Percentiles rank a stretch among this genome's conserved stretches.
These are phyloP conservation scores for Tipula unca DNA, from an alignment of 2,888 invertebrate species.

Conservation along the genomic window DNA sequence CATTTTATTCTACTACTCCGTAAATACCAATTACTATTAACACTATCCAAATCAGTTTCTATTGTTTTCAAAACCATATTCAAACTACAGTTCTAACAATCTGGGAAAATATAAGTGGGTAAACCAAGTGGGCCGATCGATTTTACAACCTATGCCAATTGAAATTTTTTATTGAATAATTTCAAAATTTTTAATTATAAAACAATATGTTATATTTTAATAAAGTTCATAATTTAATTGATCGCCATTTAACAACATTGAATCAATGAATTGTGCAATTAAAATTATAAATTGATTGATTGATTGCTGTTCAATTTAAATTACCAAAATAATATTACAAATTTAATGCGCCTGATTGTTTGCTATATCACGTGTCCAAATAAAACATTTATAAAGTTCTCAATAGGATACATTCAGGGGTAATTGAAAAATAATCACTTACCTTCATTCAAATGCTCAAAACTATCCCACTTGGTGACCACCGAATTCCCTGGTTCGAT, in stretches of 20 bases:
- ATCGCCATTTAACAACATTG: background rate
- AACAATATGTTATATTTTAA: too few species aligned
- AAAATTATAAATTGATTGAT: background rate
- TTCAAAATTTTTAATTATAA: too few species aligned
- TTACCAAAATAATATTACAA: too few species aligned
- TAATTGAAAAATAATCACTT: constrained; percentile 23
- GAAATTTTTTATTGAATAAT: too few species aligned
- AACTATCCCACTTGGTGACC: constrained; percentile 28
- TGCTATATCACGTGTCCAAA: background rate
- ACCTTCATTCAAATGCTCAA: constrained; percentile 30
- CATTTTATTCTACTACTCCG: background rate
- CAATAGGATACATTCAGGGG: background rate
- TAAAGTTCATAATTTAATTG: background rate
- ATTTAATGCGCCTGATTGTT: background rate
- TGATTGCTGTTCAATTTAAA: background rate
- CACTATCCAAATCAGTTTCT: too few species aligned
- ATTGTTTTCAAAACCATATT: too few species aligned
- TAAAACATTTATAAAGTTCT: background rate
- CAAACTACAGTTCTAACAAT: too few species aligned
- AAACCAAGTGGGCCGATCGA: too few species aligned
- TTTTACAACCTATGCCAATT: too few species aligned
- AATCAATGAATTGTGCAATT: background rate
- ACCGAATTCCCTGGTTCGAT: constrained; percentile 27
- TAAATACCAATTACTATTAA: too few species aligned
- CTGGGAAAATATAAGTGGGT: too few species aligned